Evolutionary conservation across 2,797 vertebrate genomes (phyloP).

Genomic region (Enteromius fasciolatus): DNA sequence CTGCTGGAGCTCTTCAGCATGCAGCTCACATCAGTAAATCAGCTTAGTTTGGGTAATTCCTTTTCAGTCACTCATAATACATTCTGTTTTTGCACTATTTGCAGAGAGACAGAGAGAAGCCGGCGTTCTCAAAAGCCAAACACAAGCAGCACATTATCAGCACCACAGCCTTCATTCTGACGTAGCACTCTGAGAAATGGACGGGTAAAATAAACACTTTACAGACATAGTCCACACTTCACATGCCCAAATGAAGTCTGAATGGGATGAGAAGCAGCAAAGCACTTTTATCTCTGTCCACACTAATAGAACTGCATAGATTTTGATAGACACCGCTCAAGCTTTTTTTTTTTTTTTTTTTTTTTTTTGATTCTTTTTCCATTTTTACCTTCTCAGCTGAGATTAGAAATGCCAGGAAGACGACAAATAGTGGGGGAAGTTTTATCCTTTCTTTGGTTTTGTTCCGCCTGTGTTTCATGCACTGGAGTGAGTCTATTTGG

Average conservation of each 20-base stretch:
- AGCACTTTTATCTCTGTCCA: constrained; percentile 24
- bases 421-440: background rate
- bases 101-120: constrained; percentile 16
- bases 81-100: constrained; percentile 31
- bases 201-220: constrained; percentile 41
- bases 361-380: background rate
- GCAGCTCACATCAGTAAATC: constrained; percentile 41
- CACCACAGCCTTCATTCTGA: constrained; percentile 11
- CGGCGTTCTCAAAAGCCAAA: constrained; percentile 29
- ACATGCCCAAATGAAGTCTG: constrained; percentile 36
- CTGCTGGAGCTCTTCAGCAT: constrained; percentile 23
- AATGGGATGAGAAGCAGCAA: constrained; percentile 35
- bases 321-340: constrained; percentile 39
- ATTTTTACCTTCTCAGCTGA: background rate
- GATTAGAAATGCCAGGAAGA: background rate
- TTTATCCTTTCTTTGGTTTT: constrained; percentile 25
- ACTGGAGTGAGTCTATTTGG: constrained; percentile 51
- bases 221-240: constrained; percentile 30
- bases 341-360: background rate
- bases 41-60: constrained; percentile 38
- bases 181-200: constrained; percentile 14
- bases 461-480: constrained; percentile 32
- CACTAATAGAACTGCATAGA: constrained; percentile 39
- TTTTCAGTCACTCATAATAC: constrained; percentile 28
- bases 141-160: constrained; percentile 25